These are phyloP conservation scores for Capitulum mitella DNA, from an alignment of 2,888 invertebrate genomes.

Conservation along the genomic window DNA sequence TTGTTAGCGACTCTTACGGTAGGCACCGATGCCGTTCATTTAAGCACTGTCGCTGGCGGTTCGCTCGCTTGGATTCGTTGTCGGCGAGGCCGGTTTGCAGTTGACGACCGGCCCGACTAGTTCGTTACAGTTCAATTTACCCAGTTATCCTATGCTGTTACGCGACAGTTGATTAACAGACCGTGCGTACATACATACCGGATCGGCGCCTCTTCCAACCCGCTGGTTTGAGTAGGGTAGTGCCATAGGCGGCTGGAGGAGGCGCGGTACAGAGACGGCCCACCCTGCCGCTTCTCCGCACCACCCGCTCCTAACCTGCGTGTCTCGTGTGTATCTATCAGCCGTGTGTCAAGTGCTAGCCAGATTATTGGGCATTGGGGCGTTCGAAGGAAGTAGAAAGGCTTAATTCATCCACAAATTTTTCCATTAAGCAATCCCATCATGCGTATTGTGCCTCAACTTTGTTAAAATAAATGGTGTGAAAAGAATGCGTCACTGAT, in stretches of 20 bases:
- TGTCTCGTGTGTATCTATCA: slow-evolving; percentile 13
- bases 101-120: not conserved
- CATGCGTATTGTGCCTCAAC: slow-evolving; percentile 26
- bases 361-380: slow-evolving; percentile 21
- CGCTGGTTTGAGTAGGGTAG: not conserved
- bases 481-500: too few relatives aligned
- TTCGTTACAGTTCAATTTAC: slow-evolving; percentile 20
- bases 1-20: not conserved
- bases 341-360: slow-evolving; percentile 23
- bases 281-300: slow-evolving; percentile 4
- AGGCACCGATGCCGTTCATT: not conserved
- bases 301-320: not conserved
- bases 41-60: not conserved
- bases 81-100: not conserved
- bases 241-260: not conserved
- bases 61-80: not conserved
- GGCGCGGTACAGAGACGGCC: not conserved
- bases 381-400: slow-evolving; percentile 19
- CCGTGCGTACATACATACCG: too few relatives aligned
- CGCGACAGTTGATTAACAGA: not conserved
- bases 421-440: slow-evolving; percentile 25
- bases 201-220: not conserved
- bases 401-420: slow-evolving; percentile 25
- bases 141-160: slow-evolving; percentile 16
- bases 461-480: slow-evolving; percentile 26